Evolutionary conservation across 1,140 invertebrate species (phyloP).

Genomic region (Cyclargus thomasi): DNA sequence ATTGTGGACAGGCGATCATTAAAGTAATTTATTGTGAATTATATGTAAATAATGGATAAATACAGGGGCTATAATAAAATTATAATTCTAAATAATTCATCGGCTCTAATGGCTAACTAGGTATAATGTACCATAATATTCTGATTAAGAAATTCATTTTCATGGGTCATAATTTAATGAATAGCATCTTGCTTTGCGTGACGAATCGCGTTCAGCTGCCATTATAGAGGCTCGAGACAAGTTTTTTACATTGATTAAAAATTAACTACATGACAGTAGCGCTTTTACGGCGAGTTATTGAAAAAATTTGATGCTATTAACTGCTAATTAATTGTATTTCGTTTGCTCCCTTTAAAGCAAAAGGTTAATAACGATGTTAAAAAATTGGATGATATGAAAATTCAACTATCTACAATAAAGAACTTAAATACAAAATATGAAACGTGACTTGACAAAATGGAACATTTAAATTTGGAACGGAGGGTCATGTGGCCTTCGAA

Average conservation of each 20-base stretch:
- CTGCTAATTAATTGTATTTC: neutral
- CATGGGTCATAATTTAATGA: neutral
- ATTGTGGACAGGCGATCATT: conserved; percentile 2
- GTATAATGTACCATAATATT: neutral
- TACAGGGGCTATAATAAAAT: neutral
- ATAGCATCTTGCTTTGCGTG: neutral
- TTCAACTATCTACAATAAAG: neutral
- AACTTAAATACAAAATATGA: no score
- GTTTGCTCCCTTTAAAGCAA: neutral
- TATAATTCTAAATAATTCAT: neutral
- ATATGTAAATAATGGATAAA: conserved; percentile 4
- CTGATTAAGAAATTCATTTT: conserved; percentile 3
- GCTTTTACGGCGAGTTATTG: neutral
- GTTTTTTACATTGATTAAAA: neutral
- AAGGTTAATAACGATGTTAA: neutral
- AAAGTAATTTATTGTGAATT: neutral
- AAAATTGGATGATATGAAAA: neutral
- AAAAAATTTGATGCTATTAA: neutral
- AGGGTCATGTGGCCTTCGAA: no score
- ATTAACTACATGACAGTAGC: neutral
- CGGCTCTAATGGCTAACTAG: neutral
- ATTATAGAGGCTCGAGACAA: neutral
- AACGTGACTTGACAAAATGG: no score
- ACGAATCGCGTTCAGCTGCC: neutral
- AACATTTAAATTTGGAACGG: no score